phyloP scores from a whole-genome alignment of 2,888 invertebrate genomes.

The Colletes collaris region DNA sequence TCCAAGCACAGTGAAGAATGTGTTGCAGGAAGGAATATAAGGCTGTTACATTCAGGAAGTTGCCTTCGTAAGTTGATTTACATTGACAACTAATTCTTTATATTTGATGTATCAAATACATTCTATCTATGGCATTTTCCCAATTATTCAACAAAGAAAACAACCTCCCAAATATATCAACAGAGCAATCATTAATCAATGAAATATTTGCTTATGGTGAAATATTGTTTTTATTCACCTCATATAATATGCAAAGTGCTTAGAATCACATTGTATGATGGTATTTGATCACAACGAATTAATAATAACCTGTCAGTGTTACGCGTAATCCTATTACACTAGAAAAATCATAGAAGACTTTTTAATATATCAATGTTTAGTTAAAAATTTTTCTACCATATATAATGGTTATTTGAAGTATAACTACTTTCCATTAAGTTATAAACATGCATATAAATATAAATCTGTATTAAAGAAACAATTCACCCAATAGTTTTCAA shows the following conservation, averaged over 20 bases:
- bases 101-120: not conserved
- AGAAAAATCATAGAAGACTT: slow-evolving; percentile 55
- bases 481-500: slow-evolving; percentile 28
- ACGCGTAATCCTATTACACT: slow-evolving; percentile 55
- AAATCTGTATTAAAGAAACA: slow-evolving; percentile 17
- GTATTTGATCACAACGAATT: slow-evolving; percentile 68
- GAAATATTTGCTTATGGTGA: slow-evolving; percentile 81
- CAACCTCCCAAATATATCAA: slow-evolving; percentile 81
- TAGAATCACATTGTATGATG: slow-evolving; percentile 78
- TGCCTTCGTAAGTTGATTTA: slow-evolving; percentile 74
- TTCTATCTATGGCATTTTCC: not conserved
- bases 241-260: slow-evolving; percentile 79
- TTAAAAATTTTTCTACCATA: slow-evolving; percentile 60
- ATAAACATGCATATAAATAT: slow-evolving; percentile 38
- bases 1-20: slow-evolving; percentile 69
- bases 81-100: not conserved
- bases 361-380: slow-evolving; percentile 65
- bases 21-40: slow-evolving; percentile 81
- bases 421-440: slow-evolving; percentile 33
- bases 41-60: slow-evolving; percentile 82
- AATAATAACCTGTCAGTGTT: slow-evolving; percentile 68
- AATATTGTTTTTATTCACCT: slow-evolving; percentile 82
- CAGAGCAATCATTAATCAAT: slow-evolving; percentile 80
- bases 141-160: slow-evolving; percentile 74
- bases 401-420: slow-evolving; percentile 22